phyloP scores from a whole-genome alignment of 1,140 invertebrate genomes.

The Drosophila sturtevanti region DNA sequence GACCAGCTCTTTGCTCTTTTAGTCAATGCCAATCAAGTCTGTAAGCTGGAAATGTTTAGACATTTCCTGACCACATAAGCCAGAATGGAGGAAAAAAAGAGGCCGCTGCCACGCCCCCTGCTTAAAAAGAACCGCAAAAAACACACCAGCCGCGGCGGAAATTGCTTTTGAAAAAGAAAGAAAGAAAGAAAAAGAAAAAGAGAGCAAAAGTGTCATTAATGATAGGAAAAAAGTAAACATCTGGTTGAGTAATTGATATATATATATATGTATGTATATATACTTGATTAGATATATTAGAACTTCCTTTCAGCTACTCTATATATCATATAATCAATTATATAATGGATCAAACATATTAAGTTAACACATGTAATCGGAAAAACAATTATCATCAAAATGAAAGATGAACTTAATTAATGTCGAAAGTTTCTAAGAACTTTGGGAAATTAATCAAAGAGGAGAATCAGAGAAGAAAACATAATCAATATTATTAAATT shows the following conservation, averaged over 20 bases:
- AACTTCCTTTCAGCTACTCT: neutral
- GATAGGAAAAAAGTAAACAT: conserved; percentile 4
- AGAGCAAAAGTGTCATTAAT: conserved; percentile 77
- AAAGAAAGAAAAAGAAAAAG: conserved; percentile 15
- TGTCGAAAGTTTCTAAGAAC: no score
- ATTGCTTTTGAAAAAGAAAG: neutral
- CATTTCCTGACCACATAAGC: conserved; percentile 52
- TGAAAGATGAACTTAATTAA: no score
- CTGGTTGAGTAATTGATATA: conserved; percentile 2
- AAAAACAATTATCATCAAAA: neutral
- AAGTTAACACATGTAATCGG: neutral
- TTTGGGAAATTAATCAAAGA: no score
- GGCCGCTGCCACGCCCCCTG: conserved; percentile 28
- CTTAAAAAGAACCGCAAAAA: conserved; percentile 12
- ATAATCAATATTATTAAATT: no score
- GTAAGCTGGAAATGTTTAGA: conserved; percentile 47
- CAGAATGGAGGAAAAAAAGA: conserved; percentile 15
- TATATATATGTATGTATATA: neutral
- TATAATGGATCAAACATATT: neutral
- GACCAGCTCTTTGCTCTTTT: neutral
- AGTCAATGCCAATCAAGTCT: conserved; percentile 62
- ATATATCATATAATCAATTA: neutral
- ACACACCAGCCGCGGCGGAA: neutral
- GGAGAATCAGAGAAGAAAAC: no score
- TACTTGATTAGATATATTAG: neutral